Base-by-base conservation (phyloP, 1,140 invertebrate species). In the Lethocerus indicus region DNA sequence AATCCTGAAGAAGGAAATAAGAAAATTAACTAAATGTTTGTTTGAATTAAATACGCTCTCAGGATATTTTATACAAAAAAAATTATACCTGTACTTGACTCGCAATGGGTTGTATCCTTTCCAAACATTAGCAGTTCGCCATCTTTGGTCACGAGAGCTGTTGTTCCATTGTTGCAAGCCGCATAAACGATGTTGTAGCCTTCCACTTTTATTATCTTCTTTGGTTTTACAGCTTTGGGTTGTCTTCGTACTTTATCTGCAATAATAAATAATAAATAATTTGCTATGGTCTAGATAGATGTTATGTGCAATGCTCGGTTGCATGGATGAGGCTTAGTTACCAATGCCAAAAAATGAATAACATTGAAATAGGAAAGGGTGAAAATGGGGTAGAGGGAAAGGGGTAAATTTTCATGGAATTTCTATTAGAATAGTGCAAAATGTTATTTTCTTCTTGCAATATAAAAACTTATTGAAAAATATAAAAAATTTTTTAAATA, bases 111-210 rank as follows among this genome's bases (percentile, higher is more conserved):
- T 4, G 86, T 87, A 68, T 97, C 92, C 67, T 96, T 96, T 21
- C 92, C 92, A 66, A 90, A 95, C 79, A 97, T 88, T 35, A 86
- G 76, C 1, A 95, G 65, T 56, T 88, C 79, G 0, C 92, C 92
- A 48, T 87, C 81, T 60, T 81, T 79, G 9, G 87, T 91, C 0
- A 96, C 81, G 35, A 96, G 72, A 23, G 90, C 91, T 26, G 88
- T 92, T 16, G 87, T 90, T 6, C 90, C 92, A 69, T 91, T 91
- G 65, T 95, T 96, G 60, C 90, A 94, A 3, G 90, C 87, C 1
- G 81, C 81, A 60, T 77, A 76, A 1, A 84, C 70, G 13, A 95
- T 78, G 58, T 77, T 73, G 59, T 90, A 79, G 0, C 84, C 80
- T 57, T 94, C 90, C 26, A 94, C 76, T 68, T 88, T 87, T 40